Evolutionary conservation across 2,797 vertebrate genomes (phyloP), one percentile per base, ranked within the genome.

Genomic region (Harpagifer antarcticus): DNA sequence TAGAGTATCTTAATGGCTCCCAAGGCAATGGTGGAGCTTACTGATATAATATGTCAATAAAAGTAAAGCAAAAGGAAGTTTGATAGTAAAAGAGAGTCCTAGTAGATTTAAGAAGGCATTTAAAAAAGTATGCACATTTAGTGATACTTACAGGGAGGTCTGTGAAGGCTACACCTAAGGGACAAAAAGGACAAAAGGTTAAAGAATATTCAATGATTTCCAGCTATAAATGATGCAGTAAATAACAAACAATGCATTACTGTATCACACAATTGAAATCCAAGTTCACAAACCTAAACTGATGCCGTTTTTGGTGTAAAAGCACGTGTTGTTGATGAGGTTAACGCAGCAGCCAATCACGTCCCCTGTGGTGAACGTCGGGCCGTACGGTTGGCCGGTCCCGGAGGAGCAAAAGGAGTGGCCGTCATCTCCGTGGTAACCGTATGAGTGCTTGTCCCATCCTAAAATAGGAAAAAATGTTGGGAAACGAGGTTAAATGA

Each of bases 361-460:
- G 80, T 99, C 97, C 15, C 97, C 98, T 1, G 98, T 99, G 63
- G 97, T 99, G 88, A 99, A 99, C 0, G 98, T 99, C 55, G 98
- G 98, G 53, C 98, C 98, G 2, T 99, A 99, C 2, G 98, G 97
- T 72, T 99, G 98, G 83, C 98, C 98, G 1, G 98, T 98, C 90
- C 98, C 98, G 74, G 98, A 99, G 66, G 97, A 99, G 95, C 97
- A 99, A 94, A 99, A 99, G 60, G 97, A 98, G 92, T 99, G 97
- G 85, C 98, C 98, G 72, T 99, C 98, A 33, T 99, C 98, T 82
- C 98, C 98, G 74, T 99, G 98, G 95, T 99, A 99, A 94, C 98
- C 97, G 94, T 99, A 99, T 0, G 98, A 99, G 92, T 99, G 97
- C 76, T 99, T 99, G 95, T 99, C 98, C 98, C 98, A 99, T 90